Conservation (phyloP, 37 sponge, comb jelly and placozoan genomes). For the Beroe forskalii region DNA sequence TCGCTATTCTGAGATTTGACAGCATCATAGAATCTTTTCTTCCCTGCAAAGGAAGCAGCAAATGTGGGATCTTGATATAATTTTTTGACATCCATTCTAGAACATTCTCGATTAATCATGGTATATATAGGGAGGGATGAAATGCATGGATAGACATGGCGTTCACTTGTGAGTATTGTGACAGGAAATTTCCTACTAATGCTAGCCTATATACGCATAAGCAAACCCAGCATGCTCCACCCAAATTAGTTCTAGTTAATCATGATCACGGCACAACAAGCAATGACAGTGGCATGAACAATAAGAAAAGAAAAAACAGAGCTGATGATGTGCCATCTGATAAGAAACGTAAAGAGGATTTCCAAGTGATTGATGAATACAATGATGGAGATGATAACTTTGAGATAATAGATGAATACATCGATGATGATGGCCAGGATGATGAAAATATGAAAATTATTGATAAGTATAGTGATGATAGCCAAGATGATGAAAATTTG, state of each 20-base stretch:
- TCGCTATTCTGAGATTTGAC: not conserved
- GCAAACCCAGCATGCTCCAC: not conserved
- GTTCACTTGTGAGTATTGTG: not conserved
- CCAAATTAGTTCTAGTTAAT: not conserved
- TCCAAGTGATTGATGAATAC: not conserved
- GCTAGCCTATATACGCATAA: not conserved
- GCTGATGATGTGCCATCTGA: not conserved
- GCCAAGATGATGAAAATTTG: not conserved
- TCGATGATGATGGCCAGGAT: not conserved
- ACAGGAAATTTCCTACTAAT: not conserved
- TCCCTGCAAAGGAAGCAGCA: not conserved
- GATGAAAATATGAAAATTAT: constrained; percentile 11
- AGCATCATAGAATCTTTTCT: not conserved
- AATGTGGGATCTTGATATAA: not conserved
- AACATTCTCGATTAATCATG: not conserved
- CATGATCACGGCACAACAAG: not conserved
- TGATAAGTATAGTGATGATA: not conserved
- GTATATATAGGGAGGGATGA: too few species aligned
- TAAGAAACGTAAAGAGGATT: not conserved
- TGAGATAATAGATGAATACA: not conserved
- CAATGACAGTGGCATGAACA: not conserved
- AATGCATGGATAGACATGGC: too few species aligned
- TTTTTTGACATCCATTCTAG: not conserved
- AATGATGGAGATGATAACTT: not conserved
- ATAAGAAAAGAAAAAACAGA: too few species aligned